Conservation (phyloP, 2,113 vertebrate species). For the Tragelaphus buxtoni region DNA sequence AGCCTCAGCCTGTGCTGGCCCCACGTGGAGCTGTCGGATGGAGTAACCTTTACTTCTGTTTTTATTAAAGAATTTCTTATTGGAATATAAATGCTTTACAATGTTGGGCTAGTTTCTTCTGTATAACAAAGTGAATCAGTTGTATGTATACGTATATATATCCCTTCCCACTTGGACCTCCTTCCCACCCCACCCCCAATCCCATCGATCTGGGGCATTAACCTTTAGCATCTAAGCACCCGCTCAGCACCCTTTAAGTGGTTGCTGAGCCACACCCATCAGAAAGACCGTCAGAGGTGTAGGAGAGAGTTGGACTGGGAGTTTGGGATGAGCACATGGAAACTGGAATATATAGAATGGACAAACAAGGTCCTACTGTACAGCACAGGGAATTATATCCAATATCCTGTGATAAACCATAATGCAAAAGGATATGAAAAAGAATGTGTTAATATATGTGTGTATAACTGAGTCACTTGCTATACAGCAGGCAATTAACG, state of each 20-base stretch:
- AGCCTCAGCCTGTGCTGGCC: no score
- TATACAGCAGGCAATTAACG: not conserved
- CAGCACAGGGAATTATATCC: not conserved
- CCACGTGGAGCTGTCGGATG: accelerated
- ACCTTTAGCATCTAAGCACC: no score
- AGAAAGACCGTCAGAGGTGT: not conserved
- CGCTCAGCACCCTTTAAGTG: accelerated
- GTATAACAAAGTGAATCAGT: not conserved
- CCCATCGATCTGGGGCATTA: not conserved
- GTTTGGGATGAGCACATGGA: not conserved
- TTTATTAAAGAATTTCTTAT: not conserved
- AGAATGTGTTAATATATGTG: not conserved
- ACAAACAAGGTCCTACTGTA: not conserved
- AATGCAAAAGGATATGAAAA: not conserved
- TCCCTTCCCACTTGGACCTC: not conserved
- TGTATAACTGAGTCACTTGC: not conserved
- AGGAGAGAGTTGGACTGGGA: not conserved
- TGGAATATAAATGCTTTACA: not conserved
- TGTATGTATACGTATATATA: not conserved
- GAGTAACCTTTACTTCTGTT: not conserved
- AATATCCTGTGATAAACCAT: not conserved
- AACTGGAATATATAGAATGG: not conserved
- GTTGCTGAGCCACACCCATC: not conserved
- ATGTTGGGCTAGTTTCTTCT: not conserved
- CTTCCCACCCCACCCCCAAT: not conserved